phyloP scores from a whole-genome alignment of 2,888 invertebrate genomes.

The Spodoptera exigua region DNA sequence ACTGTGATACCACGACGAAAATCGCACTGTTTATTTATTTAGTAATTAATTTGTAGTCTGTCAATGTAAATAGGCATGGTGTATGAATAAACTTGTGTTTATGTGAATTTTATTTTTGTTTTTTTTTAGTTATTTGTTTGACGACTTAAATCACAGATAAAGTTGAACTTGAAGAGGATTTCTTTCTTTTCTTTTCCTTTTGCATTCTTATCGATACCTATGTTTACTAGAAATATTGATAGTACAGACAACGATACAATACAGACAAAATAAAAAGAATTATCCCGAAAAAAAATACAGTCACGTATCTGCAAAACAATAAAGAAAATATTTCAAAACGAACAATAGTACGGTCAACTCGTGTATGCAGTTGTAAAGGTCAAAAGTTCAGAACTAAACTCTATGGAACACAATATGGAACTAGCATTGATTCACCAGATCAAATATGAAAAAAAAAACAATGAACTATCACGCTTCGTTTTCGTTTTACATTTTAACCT shows the following conservation, averaged over 20 bases:
- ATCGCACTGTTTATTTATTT: constrained; percentile 76
- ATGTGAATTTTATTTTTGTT: constrained; percentile 32
- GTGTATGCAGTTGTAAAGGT: constrained; percentile 5
- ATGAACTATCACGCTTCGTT: too few relatives aligned
- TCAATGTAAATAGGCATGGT: constrained; percentile 80
- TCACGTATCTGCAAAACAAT: too few relatives aligned
- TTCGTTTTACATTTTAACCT: too few relatives aligned
- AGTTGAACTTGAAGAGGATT: too few relatives aligned
- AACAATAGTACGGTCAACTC: constrained; percentile 5
- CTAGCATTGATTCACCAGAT: neutral
- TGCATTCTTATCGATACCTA: neutral
- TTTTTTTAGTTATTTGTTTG: neutral
- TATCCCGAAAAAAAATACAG: too few relatives aligned
- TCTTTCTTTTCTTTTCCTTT: neutral
- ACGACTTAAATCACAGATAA: too few relatives aligned
- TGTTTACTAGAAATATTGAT: too few relatives aligned
- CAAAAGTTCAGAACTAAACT: constrained; percentile 5
- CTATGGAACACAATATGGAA: constrained; percentile 2
- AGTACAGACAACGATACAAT: too few relatives aligned
- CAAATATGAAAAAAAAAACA: too few relatives aligned
- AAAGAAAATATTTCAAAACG: neutral
- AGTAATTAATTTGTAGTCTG: constrained; percentile 70
- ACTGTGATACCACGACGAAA: constrained; percentile 85
- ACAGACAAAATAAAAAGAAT: too few relatives aligned
- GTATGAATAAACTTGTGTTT: constrained; percentile 74